These are phyloP conservation scores for Musca vetustissima DNA, from an alignment of 1,140 invertebrate genomes.

Conservation along the genomic window DNA sequence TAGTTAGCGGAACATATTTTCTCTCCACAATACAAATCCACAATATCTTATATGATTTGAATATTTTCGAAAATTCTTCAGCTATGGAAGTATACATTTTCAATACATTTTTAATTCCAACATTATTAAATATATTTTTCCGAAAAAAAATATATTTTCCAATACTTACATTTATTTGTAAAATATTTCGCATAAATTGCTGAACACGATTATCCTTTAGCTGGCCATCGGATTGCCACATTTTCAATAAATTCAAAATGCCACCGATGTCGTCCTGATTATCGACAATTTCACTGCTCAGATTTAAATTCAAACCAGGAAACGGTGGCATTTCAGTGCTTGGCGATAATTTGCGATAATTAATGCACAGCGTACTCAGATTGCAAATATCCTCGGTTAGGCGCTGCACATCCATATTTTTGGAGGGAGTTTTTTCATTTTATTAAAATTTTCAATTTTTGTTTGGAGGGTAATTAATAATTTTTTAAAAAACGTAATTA, in stretches of 20 bases:
- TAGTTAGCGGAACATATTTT: no score
- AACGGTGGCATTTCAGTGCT: constrained; percentile 51
- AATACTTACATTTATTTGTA: constrained; percentile 9
- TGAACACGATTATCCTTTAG: constrained; percentile 40
- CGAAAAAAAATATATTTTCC: no score
- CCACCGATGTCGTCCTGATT: constrained; percentile 41
- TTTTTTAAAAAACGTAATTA: constrained; percentile 19
- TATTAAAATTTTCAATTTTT: not conserved
- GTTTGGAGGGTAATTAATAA: constrained; percentile 5
- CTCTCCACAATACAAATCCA: no score
- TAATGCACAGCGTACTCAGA: constrained; percentile 58
- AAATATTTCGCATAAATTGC: constrained; percentile 7
- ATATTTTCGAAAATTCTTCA: no score
- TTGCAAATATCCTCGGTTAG: constrained; percentile 61
- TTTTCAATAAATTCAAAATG: constrained; percentile 48
- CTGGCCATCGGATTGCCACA: constrained; percentile 50
- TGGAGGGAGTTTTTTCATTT: not conserved
- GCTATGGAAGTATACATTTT: no score
- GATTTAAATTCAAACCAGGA: constrained; percentile 24
- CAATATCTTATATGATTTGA: no score
- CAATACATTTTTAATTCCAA: no score
- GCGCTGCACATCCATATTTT: constrained; percentile 42
- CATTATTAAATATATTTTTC: no score
- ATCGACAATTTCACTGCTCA: constrained; percentile 30
- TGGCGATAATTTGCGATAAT: constrained; percentile 53